These are phyloP conservation scores for Rhopalosiphum padi DNA, from an alignment of 1,140 invertebrate genomes.

Conservation along the genomic window DNA sequence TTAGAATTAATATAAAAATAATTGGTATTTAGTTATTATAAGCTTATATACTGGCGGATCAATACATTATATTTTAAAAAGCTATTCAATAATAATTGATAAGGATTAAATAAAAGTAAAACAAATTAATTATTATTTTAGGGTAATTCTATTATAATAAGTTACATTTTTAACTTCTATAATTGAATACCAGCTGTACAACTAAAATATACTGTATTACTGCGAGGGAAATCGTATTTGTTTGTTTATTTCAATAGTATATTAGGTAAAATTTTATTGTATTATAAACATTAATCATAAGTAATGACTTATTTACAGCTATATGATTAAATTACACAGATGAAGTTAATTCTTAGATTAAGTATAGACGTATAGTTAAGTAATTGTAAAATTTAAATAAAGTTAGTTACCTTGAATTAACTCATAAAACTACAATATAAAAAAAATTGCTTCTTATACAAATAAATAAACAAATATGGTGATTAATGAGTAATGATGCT, in stretches of 20 bases:
- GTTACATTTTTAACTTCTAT: not conserved
- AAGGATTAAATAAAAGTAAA: not conserved
- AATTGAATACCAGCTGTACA: not conserved
- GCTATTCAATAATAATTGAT: too few relatives aligned
- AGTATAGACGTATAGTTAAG: too few relatives aligned
- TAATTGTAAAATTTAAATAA: not conserved
- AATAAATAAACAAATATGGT: not conserved
- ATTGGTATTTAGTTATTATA: not conserved
- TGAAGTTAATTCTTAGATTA: not conserved
- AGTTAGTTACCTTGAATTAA: not conserved
- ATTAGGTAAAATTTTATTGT: not conserved
- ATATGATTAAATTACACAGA: not conserved
- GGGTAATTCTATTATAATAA: not conserved
- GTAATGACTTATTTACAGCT: not conserved
- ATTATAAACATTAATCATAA: not conserved
- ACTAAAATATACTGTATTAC: not conserved
- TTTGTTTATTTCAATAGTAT: not conserved
- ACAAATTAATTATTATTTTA: not conserved
- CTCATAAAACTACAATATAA: not conserved
- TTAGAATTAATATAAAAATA: not conserved
- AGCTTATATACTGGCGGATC: not conserved
- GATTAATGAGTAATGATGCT: not conserved
- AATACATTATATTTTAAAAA: not conserved
- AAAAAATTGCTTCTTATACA: not conserved
- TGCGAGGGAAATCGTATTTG: not conserved